Conservation (phyloP, 2,888 invertebrate species). For the Elysia crispata region DNA sequence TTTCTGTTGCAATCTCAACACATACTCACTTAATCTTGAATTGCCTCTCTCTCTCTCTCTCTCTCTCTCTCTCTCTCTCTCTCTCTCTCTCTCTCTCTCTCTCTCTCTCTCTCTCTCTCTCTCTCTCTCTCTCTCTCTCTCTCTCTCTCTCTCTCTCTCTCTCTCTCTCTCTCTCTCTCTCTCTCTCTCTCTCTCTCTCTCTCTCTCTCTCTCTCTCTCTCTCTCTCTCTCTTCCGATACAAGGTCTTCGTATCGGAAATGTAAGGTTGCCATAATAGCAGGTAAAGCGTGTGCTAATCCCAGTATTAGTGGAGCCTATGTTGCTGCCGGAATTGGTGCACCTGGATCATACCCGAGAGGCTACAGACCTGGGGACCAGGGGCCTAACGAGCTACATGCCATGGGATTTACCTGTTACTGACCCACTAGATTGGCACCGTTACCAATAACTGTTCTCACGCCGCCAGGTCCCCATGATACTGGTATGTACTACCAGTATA, state of each 20-base stretch:
- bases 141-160: constrained; percentile 17
- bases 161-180: constrained; percentile 27
- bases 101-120: background rate
- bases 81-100: background rate
- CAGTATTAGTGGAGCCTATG: no score
- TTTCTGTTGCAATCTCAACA: no score
- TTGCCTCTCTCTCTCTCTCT: background rate
- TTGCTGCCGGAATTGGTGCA: constrained; percentile 1
- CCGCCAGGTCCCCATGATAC: no score
- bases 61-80: background rate
- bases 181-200: constrained; percentile 23
- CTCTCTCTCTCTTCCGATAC: background rate
- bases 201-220: background rate
- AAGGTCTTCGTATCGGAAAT: constrained; percentile 13
- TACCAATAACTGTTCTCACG: no score
- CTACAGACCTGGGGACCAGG: no score
- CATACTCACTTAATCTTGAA: background rate
- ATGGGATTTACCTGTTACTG: no score
- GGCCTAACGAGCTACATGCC: no score
- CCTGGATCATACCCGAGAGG: background rate
- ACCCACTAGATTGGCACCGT: no score
- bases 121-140: constrained; percentile 17
- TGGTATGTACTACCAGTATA: no score
- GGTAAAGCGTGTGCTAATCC: background rate
- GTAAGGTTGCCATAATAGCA: background rate